phyloP scores from a whole-genome alignment of 2,797 vertebrate genomes.

The Peromyscus aztecus region DNA sequence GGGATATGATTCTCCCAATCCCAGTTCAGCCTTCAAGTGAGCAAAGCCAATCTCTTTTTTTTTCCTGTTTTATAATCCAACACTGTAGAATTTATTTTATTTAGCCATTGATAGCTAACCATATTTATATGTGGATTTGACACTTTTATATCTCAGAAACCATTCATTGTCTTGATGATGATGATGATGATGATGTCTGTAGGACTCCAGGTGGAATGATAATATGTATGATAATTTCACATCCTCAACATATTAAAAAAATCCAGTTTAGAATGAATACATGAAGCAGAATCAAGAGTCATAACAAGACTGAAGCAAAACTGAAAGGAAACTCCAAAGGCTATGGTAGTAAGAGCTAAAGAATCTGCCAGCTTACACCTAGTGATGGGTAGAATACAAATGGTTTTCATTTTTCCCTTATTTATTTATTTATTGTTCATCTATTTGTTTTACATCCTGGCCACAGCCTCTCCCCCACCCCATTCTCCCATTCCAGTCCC shows the following conservation, averaged over 20 bases:
- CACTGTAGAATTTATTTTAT: neutral
- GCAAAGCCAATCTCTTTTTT: neutral
- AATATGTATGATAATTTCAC: neutral
- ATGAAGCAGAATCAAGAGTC: neutral
- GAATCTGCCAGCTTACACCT: neutral
- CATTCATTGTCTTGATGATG: neutral
- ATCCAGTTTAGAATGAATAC: too few relatives aligned
- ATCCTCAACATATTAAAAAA: neutral
- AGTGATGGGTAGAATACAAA: neutral
- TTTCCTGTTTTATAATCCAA: neutral
- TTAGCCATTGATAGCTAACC: neutral
- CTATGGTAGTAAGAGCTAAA: neutral
- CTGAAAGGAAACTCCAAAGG: neutral
- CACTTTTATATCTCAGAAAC: conserved; percentile 42
- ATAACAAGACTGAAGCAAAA: neutral
- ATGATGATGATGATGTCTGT: neutral
- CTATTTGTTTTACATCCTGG: too few relatives aligned
- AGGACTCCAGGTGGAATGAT: neutral
- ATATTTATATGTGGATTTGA: neutral
- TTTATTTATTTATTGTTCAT: too few relatives aligned
- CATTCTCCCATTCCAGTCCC: too few relatives aligned
- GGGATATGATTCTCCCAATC: conserved; percentile 47
- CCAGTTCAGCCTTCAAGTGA: neutral
- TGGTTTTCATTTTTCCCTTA: neutral
- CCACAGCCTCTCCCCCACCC: too few relatives aligned